Evolutionary conservation across 1,140 invertebrate species (phyloP).

Genomic region (Amyelois transitella): DNA sequence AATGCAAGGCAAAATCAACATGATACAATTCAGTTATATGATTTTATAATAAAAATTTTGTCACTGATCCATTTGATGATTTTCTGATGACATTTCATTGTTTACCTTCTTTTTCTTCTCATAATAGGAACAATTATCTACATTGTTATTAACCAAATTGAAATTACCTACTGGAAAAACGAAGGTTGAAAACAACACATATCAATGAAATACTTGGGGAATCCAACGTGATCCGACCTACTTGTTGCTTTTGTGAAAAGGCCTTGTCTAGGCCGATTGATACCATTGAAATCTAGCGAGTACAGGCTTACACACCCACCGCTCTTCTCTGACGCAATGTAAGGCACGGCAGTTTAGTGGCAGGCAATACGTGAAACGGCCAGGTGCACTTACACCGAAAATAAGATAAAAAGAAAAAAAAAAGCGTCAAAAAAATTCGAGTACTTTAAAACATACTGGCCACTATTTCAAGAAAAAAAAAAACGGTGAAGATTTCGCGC

Average conservation of each 20-base stretch:
- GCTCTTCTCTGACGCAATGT: not conserved
- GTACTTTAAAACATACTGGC: not conserved
- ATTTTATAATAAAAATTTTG: too few relatives aligned
- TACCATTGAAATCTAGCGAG: not conserved
- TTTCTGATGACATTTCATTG: too few relatives aligned
- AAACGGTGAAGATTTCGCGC: not conserved
- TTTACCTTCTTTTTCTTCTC: too few relatives aligned
- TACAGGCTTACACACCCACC: not conserved
- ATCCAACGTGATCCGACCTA: not conserved
- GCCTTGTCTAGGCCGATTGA: not conserved
- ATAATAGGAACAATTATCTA: too few relatives aligned
- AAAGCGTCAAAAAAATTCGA: too few relatives aligned
- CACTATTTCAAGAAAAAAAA: not conserved
- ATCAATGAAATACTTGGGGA: not conserved
- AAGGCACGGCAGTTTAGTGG: not conserved
- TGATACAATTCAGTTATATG: too few relatives aligned
- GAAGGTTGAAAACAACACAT: not conserved
- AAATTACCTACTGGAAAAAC: too few relatives aligned
- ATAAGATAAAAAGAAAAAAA: not conserved
- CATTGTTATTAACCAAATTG: too few relatives aligned
- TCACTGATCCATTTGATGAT: too few relatives aligned
- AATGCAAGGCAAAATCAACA: too few relatives aligned
- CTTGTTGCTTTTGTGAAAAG: not conserved
- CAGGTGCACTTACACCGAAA: not conserved
- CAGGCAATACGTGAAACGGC: not conserved